Percentiles rank a stretch among this genome's conserved stretches.
Conservation (phyloP, 2,888 invertebrate genomes). For the Cheilosia scutellata region DNA sequence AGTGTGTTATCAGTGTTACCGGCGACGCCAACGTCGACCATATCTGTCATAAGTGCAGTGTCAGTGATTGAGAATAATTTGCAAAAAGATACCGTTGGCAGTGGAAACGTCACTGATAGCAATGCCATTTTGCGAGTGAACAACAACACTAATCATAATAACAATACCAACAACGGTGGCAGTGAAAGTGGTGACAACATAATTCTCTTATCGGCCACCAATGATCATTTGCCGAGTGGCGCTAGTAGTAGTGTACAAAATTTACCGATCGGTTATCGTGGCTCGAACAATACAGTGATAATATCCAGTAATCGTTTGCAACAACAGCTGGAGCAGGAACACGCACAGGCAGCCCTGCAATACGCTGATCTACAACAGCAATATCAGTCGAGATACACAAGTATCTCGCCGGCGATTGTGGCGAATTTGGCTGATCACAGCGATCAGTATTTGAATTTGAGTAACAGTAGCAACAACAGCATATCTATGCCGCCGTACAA, state of each 20-base stretch:
- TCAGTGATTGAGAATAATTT: conserved; percentile 72
- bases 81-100: conserved; percentile 67
- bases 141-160: conserved; percentile 70
- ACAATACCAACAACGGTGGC: conserved; percentile 52
- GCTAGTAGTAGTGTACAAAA: conserved; percentile 51
- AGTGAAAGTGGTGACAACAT: conserved; percentile 71
- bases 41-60: conserved; percentile 73
- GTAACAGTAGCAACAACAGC: conserved; percentile 77
- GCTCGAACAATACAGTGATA: conserved; percentile 82
- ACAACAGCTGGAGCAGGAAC: conserved; percentile 77
- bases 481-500: conserved; percentile 78
- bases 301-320: conserved; percentile 79
- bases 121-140: conserved; percentile 68
- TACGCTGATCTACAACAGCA: conserved; percentile 61
- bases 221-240: conserved; percentile 43
- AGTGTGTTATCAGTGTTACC: conserved; percentile 59
- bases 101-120: conserved; percentile 60
- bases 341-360: conserved; percentile 56
- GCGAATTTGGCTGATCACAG: conserved; percentile 65
- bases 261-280: conserved; percentile 82
- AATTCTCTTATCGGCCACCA: conserved; percentile 68
- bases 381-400: conserved; percentile 54
- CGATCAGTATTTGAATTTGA: conserved; percentile 79
- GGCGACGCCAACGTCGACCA: conserved; percentile 51
- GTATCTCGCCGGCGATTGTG: conserved; percentile 68